A percentile compares a stretch with the other conserved stretches of the same genome.
phyloP scores from a whole-genome alignment of 2,797 vertebrate species.

The Chaenodraco wilsoni region DNA sequence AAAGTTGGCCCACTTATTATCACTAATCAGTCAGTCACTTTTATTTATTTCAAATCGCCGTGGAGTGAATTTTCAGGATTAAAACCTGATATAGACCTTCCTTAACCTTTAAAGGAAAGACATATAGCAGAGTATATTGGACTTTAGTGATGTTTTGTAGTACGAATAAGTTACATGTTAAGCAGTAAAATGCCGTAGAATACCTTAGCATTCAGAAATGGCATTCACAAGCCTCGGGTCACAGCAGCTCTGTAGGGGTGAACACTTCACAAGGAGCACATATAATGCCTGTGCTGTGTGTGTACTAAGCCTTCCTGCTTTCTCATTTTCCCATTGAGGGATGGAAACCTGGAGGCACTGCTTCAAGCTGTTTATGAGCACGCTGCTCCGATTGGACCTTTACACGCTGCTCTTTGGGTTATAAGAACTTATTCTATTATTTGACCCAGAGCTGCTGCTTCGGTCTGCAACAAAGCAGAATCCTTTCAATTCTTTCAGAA shows the following conservation, averaged over 20 bases:
- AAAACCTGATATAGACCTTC: no score
- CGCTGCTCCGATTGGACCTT: slow-evolving; percentile 20
- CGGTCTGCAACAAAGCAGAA: slow-evolving; percentile 8
- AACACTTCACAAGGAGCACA: slow-evolving; percentile 30
- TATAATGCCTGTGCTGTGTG: slow-evolving; percentile 29
- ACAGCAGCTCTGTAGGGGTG: slow-evolving; percentile 18
- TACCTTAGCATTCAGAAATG: slow-evolving; percentile 15
- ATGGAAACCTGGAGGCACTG: slow-evolving; percentile 36
- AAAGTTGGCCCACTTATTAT: no score
- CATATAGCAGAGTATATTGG: background rate
- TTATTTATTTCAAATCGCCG: no score
- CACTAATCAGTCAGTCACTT: no score
- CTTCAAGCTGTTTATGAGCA: slow-evolving; percentile 37
- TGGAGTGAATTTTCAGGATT: no score
- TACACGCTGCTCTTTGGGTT: slow-evolving; percentile 6
- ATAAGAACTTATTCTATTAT: slow-evolving; percentile 16
- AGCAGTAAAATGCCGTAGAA: background rate
- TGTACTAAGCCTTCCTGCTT: slow-evolving; percentile 26
- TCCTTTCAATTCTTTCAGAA: background rate
- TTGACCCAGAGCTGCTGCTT: slow-evolving; percentile 11
- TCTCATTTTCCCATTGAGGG: slow-evolving; percentile 28
- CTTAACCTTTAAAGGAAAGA: no score
- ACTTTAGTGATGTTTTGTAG: slow-evolving; percentile 8
- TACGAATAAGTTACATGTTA: slow-evolving; percentile 23
- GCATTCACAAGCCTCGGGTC: slow-evolving; percentile 26